Conservation (phyloP, 2,113 vertebrate genomes). For the Ornithorhynchus anatinus region DNA sequence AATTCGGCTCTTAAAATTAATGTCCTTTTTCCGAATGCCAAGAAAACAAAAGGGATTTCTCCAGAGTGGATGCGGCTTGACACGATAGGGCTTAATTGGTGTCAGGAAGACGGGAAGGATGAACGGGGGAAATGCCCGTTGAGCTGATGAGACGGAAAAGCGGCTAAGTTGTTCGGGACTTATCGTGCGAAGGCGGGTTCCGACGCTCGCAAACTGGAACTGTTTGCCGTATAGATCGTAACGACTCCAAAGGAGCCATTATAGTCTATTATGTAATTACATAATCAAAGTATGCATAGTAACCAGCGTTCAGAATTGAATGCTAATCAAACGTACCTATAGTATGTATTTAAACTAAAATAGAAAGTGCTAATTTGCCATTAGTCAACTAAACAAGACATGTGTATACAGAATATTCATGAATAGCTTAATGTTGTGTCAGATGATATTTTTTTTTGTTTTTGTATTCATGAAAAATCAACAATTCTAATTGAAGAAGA, state of each 20-base stretch:
- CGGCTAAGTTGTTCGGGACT: conserved; percentile 52
- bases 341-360: conserved; percentile 58
- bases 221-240: conserved; percentile 68
- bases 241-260: conserved; percentile 70
- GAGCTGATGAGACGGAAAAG: conserved; percentile 55
- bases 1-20: conserved; percentile 52
- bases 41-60: conserved; percentile 55
- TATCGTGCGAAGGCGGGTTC: conserved; percentile 59
- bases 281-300: conserved; percentile 57
- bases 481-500: conserved; percentile 6
- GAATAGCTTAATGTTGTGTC: conserved; percentile 54
- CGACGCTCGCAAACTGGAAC: conserved; percentile 60
- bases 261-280: conserved; percentile 69
- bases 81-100: conserved; percentile 63
- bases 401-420: conserved; percentile 62
- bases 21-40: conserved; percentile 46
- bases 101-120: conserved; percentile 58
- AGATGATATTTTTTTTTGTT: conserved; percentile 50
- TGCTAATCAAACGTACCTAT: conserved; percentile 68
- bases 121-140: conserved; percentile 57
- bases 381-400: conserved; percentile 37
- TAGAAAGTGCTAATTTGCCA: conserved; percentile 50
- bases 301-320: conserved; percentile 51
- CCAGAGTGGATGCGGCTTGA: conserved; percentile 34
- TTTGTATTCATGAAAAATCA: conserved; percentile 46